Evolutionary conservation across 2,797 vertebrate species (phyloP), one percentile per base, ranked within the genome.

Genomic region (Melanotaenia nigrans): DNA sequence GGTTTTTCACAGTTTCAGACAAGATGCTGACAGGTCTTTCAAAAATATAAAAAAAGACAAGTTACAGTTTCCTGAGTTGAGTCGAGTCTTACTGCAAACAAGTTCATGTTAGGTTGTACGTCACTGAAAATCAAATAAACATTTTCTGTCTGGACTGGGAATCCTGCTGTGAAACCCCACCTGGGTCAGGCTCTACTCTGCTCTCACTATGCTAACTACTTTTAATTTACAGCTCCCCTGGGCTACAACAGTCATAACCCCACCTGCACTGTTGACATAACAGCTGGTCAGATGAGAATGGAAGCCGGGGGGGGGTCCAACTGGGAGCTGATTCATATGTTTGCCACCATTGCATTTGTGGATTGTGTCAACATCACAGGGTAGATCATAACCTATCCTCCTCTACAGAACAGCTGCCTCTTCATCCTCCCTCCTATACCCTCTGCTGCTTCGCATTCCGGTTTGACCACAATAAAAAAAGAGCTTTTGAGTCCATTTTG

Each of bases 361-460:
- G 51, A 66, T 66, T 71, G 74, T 61, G 72, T 89, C 74, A 81
- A 87, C 69, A 85, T 67, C 72, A 68, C 25, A 65, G 71, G 73
- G 77, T 65, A 71, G 64, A 86, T 89, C 75, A 75, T 78, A 80
- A 90, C 86, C 80, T 80, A 60, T 76, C 64, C 55, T 68, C 71
- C 60, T 68, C 53, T 60, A 68, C 59, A 71, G 65, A 92, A 82
- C 85, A 86, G 85, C 83, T 85, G 84, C 82, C 84, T 87, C 81
- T 81, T 78, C 82, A 77, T 80, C 75, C 70, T 87, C 64, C 87
- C 85, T 86, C 87, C 88, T 59, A 90, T 84, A 78, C 78, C 33
- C 68, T 79, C 80, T 67, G 75, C 90, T 85, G 87, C 76, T 85
- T 82, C 32, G 68, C 77, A 65, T 86, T 84, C 81, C 79, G 61